Base-by-base conservation (phyloP, 30 jellyfish, hydroid and myxozoan species). In the Pelagia noctiluca region DNA sequence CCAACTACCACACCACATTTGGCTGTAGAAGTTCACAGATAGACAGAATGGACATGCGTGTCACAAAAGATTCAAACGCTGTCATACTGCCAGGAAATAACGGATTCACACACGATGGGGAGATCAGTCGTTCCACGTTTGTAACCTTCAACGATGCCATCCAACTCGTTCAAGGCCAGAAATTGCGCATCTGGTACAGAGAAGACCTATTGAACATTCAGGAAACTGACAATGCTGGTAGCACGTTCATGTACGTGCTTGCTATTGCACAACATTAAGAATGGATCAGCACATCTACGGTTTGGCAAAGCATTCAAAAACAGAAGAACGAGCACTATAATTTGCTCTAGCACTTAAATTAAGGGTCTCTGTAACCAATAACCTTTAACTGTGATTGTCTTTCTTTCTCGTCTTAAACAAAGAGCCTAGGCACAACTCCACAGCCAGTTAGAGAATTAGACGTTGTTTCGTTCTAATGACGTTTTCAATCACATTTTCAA, bases 101-200 rank as follows among this genome's bases (percentile, higher is more conserved):
- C n/a, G 92, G 86, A 3, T 50, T 47, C 35, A 66, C 86, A 34
- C 92, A 82, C 54, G 92, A 82, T 26, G 92, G 92, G 5, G 19
- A 29, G 49, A 26, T 12, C 34, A 82, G 92, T 64, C 54, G 63
- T 8, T 82, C 92, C 23, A 25, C 63, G 12, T 82, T 67, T 69
- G 86, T 82, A 25, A 82, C 80, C 16, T 82, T 68, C 79, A 69
- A 82, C 4, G 92, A 82, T 47, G 80, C 85, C 60, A 29, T 82
- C 0, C 21, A 82, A 1, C 54, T 82, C 67, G 65, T 34, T 26
- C 34, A 64, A 0, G 92, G 92, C 1, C 73, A 82, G 35, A 63
- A 50, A 21, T 18, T 82, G 2, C 92, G 92, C 12, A 69, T 82
- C 22, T 82, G 92, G 92, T 29, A 82, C 80, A 68, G 67, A 26